Conservation (phyloP, 2,113 vertebrate species). For the Pitta sordida region DNA sequence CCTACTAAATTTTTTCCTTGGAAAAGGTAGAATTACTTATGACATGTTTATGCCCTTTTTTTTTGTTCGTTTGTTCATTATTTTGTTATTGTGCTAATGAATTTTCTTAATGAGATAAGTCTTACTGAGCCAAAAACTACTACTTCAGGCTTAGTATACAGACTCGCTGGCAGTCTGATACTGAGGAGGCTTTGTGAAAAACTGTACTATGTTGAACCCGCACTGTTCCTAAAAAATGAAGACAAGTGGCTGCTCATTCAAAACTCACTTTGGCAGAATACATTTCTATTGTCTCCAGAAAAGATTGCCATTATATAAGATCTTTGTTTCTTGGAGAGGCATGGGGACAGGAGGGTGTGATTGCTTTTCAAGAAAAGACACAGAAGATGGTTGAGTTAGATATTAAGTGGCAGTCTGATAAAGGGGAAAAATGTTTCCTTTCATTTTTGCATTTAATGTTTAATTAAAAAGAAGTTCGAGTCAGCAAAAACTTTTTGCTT, state of each 20-base stretch:
- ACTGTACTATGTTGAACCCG: background rate
- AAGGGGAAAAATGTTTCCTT: constrained; percentile 22
- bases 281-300: constrained; percentile 25
- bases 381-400: constrained; percentile 15
- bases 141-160: background rate
- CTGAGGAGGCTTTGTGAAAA: background rate
- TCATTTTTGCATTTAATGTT: constrained; percentile 57
- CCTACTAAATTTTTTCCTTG: background rate
- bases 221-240: constrained; percentile 31
- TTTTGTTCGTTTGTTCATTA: background rate
- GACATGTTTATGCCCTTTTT: background rate
- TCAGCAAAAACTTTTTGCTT: constrained; percentile 61
- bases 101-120: background rate
- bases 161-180: background rate
- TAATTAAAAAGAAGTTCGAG: constrained; percentile 62
- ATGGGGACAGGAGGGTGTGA: background rate
- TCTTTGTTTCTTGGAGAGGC: background rate
- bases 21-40: background rate
- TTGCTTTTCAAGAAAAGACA: constrained; percentile 19
- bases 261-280: constrained; percentile 8
- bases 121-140: background rate
- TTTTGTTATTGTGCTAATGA: background rate
- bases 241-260: constrained; percentile 34
- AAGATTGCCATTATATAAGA: background rate
- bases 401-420: constrained; percentile 51